Conservation (phyloP, 1,140 invertebrate genomes). For the Zaprionus vittiger region DNA sequence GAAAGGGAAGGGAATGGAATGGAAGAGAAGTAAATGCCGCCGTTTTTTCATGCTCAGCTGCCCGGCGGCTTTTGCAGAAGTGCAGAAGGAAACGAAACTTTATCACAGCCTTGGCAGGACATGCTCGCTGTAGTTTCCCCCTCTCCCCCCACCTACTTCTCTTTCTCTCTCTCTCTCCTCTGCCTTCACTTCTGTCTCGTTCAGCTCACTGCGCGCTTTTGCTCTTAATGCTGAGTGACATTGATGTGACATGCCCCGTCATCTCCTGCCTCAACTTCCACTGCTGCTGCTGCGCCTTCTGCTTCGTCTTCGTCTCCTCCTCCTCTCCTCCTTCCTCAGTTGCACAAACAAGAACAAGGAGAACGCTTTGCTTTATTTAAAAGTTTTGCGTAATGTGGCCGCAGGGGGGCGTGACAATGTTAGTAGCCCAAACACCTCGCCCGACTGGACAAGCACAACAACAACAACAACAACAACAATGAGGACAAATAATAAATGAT, state of each 20-base stretch:
- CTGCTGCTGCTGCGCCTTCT: not conserved
- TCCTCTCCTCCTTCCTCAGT: constrained; percentile 1
- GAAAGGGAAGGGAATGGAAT: not conserved
- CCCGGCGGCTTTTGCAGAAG: not conserved
- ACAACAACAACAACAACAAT: not conserved
- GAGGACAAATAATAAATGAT: constrained; percentile 75
- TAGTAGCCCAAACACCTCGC: constrained; percentile 59
- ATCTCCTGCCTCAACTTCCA: constrained; percentile 47
- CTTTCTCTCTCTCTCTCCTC: not conserved
- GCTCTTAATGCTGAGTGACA: constrained; percentile 77
- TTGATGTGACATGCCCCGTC: constrained; percentile 80
- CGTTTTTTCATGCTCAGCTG: constrained; percentile 56
- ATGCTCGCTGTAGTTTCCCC: constrained; percentile 40
- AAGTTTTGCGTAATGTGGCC: constrained; percentile 74
- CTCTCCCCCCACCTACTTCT: not conserved
- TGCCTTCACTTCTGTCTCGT: not conserved
- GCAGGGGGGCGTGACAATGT: constrained; percentile 65
- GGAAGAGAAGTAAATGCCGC: constrained; percentile 27
- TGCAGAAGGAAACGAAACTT: constrained; percentile 63
- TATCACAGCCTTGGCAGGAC: constrained; percentile 71
- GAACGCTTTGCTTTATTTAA: constrained; percentile 72
- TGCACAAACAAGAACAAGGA: constrained; percentile 24
- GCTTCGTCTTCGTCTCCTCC: not conserved
- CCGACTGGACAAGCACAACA: constrained; percentile 44
- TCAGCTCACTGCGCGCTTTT: constrained; percentile 22